phyloP scores from a whole-genome alignment of 2,113 vertebrate genomes.

The Morone chrysops region DNA sequence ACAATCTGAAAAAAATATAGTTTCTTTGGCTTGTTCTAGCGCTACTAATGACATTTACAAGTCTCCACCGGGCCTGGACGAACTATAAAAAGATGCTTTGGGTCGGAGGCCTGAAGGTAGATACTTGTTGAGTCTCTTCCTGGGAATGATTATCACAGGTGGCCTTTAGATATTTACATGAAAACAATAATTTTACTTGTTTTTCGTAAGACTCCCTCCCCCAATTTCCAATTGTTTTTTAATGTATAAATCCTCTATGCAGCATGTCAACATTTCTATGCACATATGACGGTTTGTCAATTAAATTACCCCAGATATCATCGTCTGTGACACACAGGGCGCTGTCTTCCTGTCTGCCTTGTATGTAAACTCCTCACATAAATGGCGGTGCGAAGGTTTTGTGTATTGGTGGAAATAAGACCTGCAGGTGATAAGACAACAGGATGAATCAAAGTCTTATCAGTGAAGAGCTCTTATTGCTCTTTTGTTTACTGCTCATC shows the following conservation, averaged over 20 bases:
- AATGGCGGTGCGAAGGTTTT: background rate
- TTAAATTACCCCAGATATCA: background rate
- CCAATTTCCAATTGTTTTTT: background rate
- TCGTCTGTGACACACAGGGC: background rate
- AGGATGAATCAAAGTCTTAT: conserved; percentile 49
- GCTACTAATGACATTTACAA: no score
- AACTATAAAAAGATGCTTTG: no score
- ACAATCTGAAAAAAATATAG: no score
- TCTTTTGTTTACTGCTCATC: conserved; percentile 37
- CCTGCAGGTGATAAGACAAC: conserved; percentile 32
- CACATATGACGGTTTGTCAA: background rate
- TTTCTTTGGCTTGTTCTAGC: no score
- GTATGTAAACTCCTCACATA: conserved; percentile 20
- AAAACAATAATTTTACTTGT: background rate
- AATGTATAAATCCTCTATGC: background rate
- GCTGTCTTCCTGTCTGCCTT: background rate
- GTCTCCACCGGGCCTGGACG: no score
- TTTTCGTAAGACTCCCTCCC: background rate
- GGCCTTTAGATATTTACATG: background rate
- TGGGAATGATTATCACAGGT: background rate
- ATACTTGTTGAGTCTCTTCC: no score
- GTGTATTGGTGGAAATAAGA: background rate
- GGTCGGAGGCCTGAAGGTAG: no score
- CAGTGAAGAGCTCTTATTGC: conserved; percentile 11
- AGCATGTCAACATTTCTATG: conserved; percentile 3